Percentiles rank a stretch among this genome's conserved stretches.
Conservation (phyloP, 37 sponge, comb jelly and placozoan species). For the Ianthella basta region DNA sequence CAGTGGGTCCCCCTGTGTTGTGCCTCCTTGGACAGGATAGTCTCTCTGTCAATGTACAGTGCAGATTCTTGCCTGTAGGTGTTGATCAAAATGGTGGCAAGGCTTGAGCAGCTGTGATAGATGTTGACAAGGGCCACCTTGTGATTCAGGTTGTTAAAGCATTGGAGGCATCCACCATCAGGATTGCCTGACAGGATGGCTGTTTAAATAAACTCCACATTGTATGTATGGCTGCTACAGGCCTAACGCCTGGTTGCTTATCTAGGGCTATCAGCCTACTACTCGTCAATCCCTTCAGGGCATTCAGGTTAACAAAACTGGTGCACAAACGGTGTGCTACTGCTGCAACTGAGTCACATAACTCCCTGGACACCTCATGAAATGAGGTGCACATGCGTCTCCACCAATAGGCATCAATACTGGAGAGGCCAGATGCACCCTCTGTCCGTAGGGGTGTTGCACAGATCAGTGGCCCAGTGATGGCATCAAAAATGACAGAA, state of each 20-base stretch:
- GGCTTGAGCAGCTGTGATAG: neutral
- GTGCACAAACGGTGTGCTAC: neutral
- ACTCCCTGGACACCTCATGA: neutral
- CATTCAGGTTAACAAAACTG: neutral
- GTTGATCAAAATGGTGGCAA: neutral
- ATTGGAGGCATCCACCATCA: neutral
- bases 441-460: neutral
- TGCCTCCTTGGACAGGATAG: too few relatives aligned
- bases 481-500: too few relatives aligned
- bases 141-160: constrained; percentile 12
- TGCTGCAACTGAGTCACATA: neutral
- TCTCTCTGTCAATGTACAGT: neutral
- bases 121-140: neutral
- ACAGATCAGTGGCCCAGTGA: too few relatives aligned
- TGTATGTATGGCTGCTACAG: neutral
- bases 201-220: neutral
- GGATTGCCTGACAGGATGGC: neutral
- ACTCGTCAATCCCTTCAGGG: neutral
- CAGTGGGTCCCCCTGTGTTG: too few relatives aligned
- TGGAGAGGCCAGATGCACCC: neutral
- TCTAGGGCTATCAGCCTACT: too few relatives aligned
- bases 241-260: neutral
- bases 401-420: neutral
- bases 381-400: constrained; percentile 6
- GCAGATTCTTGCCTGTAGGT: neutral